Evolutionary conservation across 2,113 vertebrate genomes (phyloP).

Genomic region (Podarcis muralis): DNA sequence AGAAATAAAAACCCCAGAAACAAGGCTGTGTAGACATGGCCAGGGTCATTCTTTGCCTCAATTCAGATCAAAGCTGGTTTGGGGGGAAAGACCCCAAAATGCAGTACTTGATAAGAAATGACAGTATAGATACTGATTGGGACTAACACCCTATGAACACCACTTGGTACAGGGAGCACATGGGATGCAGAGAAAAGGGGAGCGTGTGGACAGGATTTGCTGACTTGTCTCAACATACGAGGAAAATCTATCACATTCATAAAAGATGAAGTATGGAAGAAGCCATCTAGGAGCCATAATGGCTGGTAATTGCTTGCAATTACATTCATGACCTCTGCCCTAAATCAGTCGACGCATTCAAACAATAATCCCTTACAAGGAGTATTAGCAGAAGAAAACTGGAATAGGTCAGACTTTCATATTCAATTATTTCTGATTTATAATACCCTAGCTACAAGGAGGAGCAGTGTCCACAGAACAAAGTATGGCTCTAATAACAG

Average conservation of each 20-base stretch:
- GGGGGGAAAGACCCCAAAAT: no score
- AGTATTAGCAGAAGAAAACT: slow-evolving; percentile 19
- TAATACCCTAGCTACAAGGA: not conserved
- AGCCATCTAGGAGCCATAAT: not conserved
- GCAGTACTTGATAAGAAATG: no score
- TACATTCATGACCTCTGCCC: slow-evolving; percentile 32
- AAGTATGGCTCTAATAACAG: not conserved
- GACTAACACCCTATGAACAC: no score
- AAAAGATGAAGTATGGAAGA: not conserved
- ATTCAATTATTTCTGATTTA: not conserved
- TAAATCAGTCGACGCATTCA: slow-evolving; percentile 39
- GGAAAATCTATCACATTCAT: not conserved
- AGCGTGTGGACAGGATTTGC: not conserved
- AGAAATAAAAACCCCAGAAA: not conserved
- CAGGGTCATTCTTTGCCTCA: no score
- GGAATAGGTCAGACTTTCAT: not conserved
- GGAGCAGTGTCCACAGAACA: not conserved
- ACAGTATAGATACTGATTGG: no score
- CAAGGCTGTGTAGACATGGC: no score
- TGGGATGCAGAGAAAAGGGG: no score
- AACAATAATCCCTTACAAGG: slow-evolving; percentile 38
- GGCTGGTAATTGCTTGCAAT: slow-evolving; percentile 33
- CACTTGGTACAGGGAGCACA: no score
- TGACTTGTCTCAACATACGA: not conserved
- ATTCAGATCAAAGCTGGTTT: no score